Evolutionary conservation across 2,113 vertebrate genomes (phyloP).

Genomic region (Dryoscopus gambensis): DNA sequence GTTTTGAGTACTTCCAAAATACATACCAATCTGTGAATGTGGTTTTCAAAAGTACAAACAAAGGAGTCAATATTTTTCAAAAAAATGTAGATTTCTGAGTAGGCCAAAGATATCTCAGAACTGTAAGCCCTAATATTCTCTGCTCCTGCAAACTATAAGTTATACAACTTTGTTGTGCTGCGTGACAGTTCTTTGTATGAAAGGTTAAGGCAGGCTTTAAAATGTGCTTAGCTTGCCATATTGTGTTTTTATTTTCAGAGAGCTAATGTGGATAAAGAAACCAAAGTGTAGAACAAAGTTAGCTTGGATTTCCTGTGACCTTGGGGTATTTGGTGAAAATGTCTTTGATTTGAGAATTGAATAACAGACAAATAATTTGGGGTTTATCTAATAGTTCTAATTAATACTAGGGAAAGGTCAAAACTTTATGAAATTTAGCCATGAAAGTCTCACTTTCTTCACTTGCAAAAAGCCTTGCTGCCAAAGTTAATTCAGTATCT

Average conservation of each 20-base stretch:
- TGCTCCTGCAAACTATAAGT: background rate
- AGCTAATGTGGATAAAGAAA: background rate
- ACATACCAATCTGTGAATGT: rapidly evolving
- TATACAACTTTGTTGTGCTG: background rate
- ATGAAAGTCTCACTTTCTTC: background rate
- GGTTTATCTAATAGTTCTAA: background rate
- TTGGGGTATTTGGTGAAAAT: background rate
- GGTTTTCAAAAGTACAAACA: background rate
- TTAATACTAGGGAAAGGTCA: background rate
- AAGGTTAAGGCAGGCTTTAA: background rate
- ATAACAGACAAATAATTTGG: background rate
- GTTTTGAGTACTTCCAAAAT: background rate
- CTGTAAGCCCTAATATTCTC: background rate
- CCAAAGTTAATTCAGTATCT: background rate
- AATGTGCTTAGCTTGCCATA: background rate
- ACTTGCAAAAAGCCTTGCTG: background rate
- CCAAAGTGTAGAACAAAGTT: background rate
- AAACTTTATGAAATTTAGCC: background rate
- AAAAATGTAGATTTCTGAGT: background rate
- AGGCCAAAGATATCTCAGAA: background rate
- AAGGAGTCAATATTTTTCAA: background rate
- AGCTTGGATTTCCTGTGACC: background rate
- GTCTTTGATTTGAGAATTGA: background rate
- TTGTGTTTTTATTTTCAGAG: background rate
- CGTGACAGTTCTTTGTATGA: background rate